Conservation (phyloP, 2,113 vertebrate species). For the Martes martes region DNA sequence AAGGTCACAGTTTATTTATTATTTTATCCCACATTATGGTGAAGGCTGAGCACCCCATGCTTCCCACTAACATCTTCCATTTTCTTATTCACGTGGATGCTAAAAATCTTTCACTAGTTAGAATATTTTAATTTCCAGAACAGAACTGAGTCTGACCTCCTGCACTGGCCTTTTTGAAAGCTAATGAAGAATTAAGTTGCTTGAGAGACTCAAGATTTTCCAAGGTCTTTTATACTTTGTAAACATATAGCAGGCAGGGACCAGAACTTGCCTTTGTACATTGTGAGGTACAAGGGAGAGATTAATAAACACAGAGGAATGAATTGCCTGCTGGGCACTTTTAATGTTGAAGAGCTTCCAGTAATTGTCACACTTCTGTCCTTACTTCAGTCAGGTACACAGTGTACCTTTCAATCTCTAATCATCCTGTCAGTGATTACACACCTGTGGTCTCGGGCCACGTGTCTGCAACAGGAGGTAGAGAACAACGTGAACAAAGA, state of each 20-base stretch:
- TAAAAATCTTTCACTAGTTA: background rate
- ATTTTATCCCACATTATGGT: background rate
- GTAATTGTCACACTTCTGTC: background rate
- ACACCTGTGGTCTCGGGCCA: background rate
- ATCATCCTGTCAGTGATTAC: background rate
- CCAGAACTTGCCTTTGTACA: background rate
- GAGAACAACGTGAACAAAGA: background rate
- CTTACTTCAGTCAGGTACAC: background rate
- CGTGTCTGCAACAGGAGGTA: background rate
- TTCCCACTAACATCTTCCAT: background rate
- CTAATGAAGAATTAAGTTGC: conserved; percentile 42
- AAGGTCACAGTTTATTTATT: background rate
- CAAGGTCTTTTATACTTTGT: background rate
- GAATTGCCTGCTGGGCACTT: background rate
- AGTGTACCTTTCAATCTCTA: background rate
- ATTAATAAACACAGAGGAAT: background rate
- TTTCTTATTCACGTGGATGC: background rate
- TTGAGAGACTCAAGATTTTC: background rate
- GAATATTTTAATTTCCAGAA: conserved; percentile 10
- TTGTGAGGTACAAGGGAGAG: background rate
- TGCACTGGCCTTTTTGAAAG: conserved; percentile 38
- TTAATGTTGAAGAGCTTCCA: background rate
- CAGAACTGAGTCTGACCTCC: background rate
- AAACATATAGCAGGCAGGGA: background rate
- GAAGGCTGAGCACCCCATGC: background rate